A percentile compares a stretch with the other conserved stretches of the same genome.
Evolutionary conservation across 2,888 invertebrate species (phyloP).

Genomic region (Aspidiotus rigidus): DNA sequence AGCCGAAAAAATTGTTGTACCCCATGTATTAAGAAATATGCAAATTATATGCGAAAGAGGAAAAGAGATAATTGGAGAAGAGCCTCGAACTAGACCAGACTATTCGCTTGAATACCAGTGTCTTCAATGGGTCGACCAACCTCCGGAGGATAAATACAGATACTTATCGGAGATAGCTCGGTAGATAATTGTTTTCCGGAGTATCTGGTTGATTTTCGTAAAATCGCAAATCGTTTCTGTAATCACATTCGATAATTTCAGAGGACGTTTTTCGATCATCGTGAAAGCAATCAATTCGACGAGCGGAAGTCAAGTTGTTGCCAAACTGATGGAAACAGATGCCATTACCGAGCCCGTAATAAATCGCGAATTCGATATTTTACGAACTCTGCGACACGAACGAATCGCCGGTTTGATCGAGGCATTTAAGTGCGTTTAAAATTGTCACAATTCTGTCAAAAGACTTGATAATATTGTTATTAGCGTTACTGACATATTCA

Average conservation of each 20-base stretch:
- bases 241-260: slow-evolving; percentile 40
- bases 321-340: slow-evolving; percentile 67
- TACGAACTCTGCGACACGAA: slow-evolving; percentile 76
- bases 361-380: slow-evolving; percentile 71
- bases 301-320: slow-evolving; percentile 65
- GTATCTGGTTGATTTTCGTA: background rate
- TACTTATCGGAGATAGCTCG: slow-evolving; percentile 74
- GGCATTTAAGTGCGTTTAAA: slow-evolving; percentile 38
- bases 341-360: slow-evolving; percentile 58
- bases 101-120: slow-evolving; percentile 67
- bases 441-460: background rate
- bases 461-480: no score
- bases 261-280: slow-evolving; percentile 79
- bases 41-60: slow-evolving; percentile 79
- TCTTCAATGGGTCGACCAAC: slow-evolving; percentile 60
- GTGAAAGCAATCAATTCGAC: slow-evolving; percentile 67
- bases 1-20: slow-evolving; percentile 64
- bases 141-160: slow-evolving; percentile 64
- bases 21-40: slow-evolving; percentile 71
- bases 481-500: background rate
- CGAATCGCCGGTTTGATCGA: slow-evolving; percentile 66
- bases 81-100: slow-evolving; percentile 57
- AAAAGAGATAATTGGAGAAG: slow-evolving; percentile 55
- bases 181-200: slow-evolving; percentile 39
- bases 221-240: background rate